Base-by-base conservation (phyloP, 1,140 invertebrate species). In the Ectropis grisescens region DNA sequence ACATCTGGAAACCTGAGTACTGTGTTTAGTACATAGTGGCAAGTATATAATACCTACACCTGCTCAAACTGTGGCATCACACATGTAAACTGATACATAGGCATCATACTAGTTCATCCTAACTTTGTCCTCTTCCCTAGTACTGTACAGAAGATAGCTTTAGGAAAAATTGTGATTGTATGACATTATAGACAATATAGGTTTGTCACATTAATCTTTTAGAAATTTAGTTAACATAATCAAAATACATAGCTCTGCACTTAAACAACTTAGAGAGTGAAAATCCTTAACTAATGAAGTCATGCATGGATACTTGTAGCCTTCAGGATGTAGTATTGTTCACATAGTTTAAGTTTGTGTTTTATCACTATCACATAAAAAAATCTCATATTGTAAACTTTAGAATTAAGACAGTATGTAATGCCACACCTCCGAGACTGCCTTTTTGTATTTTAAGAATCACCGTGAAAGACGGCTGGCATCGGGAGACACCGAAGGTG, bases 161-260 rank as follows among this genome's bases (percentile, higher is more conserved):
- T 82, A 82, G 80, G 71, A 69, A 75, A 76, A 82, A 80, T 80
- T 82, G 80, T 83, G 80, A 83, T 19, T 82, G 82, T 81, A 82
- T 78, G 82, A 82, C 68, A 71, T 67, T 58, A n/a, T 82, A 82
- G 82, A 83, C 82, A 81, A 83, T 82, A 82, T 83, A 83, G 82
- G 75, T 62, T 75, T 82, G 65, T 82, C 79, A 74, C 71, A 80
- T 82, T 70, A 76, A 72, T 64, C 60, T 62, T 41, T 58, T 76
- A 74, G 70, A 47, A 67, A 60, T 64, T 67, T 81, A 76, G 68
- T 67, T 75, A 50, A 68, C 35, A 41, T n/a, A n/a, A n/a, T n/a
- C n/a, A n/a, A n/a, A n/a, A 36, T 29, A 47, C 55, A 65, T 78
- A 69, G 67, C 52, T 72, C 51, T 67, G 76, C 76, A 81, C 76